phyloP scores from a whole-genome alignment of 1,140 invertebrate genomes.

The Sycobia sp. region DNA sequence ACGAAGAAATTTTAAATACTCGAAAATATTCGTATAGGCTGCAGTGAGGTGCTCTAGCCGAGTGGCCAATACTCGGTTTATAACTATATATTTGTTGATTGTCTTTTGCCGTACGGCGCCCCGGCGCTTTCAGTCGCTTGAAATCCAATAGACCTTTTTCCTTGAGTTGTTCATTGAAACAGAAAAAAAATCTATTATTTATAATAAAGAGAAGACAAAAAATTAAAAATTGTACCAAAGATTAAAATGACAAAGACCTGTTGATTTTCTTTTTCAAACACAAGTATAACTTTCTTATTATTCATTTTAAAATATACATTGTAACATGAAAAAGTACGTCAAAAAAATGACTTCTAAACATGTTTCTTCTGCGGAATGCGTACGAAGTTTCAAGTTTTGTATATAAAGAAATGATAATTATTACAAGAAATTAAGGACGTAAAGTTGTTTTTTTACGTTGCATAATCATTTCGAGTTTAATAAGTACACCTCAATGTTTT shows the following conservation, averaged over 20 bases:
- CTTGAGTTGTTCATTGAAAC: no score
- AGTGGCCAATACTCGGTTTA: not conserved
- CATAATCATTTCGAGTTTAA: not conserved
- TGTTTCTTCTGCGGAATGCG: conserved; percentile 15
- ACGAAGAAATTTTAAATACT: conserved; percentile 15
- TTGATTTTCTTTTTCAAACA: conserved; percentile 11
- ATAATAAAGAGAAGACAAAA: no score
- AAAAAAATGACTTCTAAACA: conserved; percentile 10
- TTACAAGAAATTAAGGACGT: not conserved
- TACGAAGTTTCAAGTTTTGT: conserved; percentile 4
- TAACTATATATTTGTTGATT: not conserved
- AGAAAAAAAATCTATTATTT: no score
- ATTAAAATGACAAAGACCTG: conserved; percentile 12
- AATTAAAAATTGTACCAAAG: no score
- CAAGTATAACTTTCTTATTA: conserved; percentile 26
- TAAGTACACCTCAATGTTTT: no score
- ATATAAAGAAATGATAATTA: not conserved
- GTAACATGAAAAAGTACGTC: conserved; percentile 24
- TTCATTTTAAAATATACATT: conserved; percentile 29
- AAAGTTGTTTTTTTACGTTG: conserved; percentile 14
- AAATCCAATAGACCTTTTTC: no score
- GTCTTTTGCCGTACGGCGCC: no score
- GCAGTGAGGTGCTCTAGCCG: not conserved
- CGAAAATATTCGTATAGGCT: conserved; percentile 5
- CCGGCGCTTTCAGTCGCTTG: no score